Base-by-base conservation (phyloP, 1,140 invertebrate genomes). In the Procambarus clarkii region DNA sequence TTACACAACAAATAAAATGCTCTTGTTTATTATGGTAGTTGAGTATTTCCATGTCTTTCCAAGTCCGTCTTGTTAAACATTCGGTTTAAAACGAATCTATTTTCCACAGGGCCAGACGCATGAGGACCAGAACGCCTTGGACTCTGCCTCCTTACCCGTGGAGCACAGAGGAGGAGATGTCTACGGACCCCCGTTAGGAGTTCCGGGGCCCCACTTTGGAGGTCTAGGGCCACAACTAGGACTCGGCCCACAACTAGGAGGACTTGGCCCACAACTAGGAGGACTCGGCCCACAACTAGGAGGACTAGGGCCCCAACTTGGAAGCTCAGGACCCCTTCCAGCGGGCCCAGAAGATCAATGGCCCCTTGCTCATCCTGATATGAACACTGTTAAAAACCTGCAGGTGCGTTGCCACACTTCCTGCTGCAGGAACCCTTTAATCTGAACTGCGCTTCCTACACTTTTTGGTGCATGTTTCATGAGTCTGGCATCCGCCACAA, bases 321-420 rank as follows among this genome's bases (percentile, higher is more conserved):
- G 76, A 8, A 13, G 50, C 8, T 8, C 13, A 9, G 81, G 89
- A 21, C 69, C 50, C 45, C 45, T 84, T 11, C 64, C 48, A 71
- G 80, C 50, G 5, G 94, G 48, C 93, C 94, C 94, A 0, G 97
- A 97, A 92, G 97, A 98, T 93, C 96, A 97, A 50, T 98, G 97
- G 97, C 97, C 97, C 0, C 94, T 98, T 80, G 96, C 97, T 15
- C 96, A 97, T n/a, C 96, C 97, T 1, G 97, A 98, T 94, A 97
- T 97, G 94, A 97, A 98, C 1, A 97, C 98, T 94, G 98, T 98
- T 92, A 98, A 98, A 94, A 97, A 98, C 93, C 94, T 98, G 60
- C 92, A 93, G 92, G 92, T 93, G 48, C 15, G 83, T 34, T 54
- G 50, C 8, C 50, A 54, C 11, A 54, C 5, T 54, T 54, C 34